Evolutionary conservation across 2,888 invertebrate genomes (phyloP), one percentile per base, ranked within the genome.

Genomic region (Dryococelus australis): DNA sequence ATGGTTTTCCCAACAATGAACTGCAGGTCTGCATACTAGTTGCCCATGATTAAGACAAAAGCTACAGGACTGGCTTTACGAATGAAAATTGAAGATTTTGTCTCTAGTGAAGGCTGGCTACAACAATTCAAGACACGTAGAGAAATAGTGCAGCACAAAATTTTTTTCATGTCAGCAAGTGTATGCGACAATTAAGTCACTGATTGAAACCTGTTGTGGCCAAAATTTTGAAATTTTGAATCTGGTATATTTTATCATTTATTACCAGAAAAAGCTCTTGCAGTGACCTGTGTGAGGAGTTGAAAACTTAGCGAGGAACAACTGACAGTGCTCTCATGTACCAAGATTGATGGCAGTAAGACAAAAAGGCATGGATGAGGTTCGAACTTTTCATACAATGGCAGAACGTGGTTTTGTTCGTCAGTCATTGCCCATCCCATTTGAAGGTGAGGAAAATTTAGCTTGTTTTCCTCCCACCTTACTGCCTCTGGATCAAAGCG

Each of bases 361-460:
- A 87, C 51, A 53, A 35, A 20, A 43, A 84, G 27, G 87, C 87
- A 0, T 86, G 87, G 86, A 86, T 86, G 79, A 47, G 43, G 6
- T 53, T 43, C 2, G 27, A 85, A 43, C n/a, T 83, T 24, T 84
- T 87, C 35, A 27, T 79, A 47, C 35, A 85, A 24, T 47, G 80
- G 84, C 84, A 65, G 87, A 88, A 24, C 85, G 85, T 16, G 51
- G 85, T 53, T 85, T n/a, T 87, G 16, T 87, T 88, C n/a, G 51
- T 85, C 20, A 80, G 85, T 78, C 53, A 84, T 16, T 87, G 86
- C 65, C 78, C 84, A 43, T 87, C 87, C 27, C 88, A 88, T 43
- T 43, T 35, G 13, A 81, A n/a, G 10, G 43, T 81, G 80, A 86
- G 86, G 20, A 86, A 87, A n/a, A 79, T 84, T n/a, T 79, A 78